These are phyloP conservation scores for Perodicticus potto DNA, from an alignment of 2,797 vertebrate species.

Conservation along the genomic window DNA sequence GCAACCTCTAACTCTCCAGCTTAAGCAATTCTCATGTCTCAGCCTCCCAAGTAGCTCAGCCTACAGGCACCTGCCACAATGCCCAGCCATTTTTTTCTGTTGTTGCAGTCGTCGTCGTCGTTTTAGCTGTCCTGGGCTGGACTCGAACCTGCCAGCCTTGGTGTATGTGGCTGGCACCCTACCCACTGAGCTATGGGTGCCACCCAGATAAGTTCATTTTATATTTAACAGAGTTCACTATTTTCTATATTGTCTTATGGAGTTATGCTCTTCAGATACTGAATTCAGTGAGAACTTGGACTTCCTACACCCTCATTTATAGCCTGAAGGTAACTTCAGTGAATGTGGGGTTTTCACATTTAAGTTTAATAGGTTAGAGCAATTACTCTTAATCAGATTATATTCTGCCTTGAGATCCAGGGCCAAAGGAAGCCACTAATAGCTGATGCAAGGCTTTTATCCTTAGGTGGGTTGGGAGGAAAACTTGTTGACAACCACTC, in stretches of 20 bases:
- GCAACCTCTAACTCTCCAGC: no score
- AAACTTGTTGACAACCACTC: background rate
- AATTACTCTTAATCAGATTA: conserved; percentile 18
- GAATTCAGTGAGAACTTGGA: background rate
- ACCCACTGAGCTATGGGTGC: no score
- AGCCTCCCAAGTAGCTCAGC: no score
- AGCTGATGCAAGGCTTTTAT: background rate
- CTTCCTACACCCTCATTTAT: background rate
- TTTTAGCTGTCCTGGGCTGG: no score
- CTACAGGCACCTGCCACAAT: no score
- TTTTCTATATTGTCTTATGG: background rate
- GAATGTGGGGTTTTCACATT: conserved; percentile 29
- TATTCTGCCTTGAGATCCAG: conserved; percentile 1
- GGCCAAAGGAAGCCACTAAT: background rate
- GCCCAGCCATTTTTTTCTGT: no score
- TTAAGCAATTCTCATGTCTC: no score
- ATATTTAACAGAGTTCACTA: background rate
- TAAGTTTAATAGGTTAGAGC: conserved; percentile 20
- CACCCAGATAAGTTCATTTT: conserved; percentile 31
- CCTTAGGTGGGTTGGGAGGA: background rate
- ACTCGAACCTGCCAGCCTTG: no score
- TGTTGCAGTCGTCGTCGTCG: no score
- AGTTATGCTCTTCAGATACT: conserved; percentile 44
- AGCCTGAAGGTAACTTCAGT: conserved; percentile 34
- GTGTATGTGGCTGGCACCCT: no score